Conservation (phyloP, 2,888 invertebrate species). For the Megastigmus dorsalis region DNA sequence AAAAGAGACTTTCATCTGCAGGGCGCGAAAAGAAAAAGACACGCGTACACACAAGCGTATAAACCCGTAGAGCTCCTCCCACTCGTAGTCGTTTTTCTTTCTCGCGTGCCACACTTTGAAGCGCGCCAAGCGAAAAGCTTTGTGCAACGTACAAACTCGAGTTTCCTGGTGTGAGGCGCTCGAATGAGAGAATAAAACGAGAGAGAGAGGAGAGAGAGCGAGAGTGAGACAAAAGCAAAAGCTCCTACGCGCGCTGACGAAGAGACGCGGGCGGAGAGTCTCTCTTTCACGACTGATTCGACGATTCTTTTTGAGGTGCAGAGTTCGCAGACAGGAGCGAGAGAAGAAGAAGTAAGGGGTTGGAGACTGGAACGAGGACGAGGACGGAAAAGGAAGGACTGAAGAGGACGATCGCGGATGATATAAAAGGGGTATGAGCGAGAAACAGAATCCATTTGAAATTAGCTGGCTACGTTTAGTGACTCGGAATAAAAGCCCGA, state of each 20-base stretch:
- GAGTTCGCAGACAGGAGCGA: background rate
- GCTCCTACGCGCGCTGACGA: background rate
- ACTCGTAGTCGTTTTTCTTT: too few relatives aligned
- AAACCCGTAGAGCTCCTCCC: too few relatives aligned
- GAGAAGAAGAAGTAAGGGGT: background rate
- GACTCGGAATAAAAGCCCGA: background rate
- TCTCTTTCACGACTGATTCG: slow-evolving; percentile 1
- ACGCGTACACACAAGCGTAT: too few relatives aligned
- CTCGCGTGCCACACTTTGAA: slow-evolving; percentile 18
- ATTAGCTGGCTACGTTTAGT: slow-evolving; percentile 11
- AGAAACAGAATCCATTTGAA: slow-evolving; percentile 19
- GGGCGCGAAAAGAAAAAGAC: background rate
- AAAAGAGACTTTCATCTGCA: too few relatives aligned
- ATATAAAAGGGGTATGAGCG: too few relatives aligned
- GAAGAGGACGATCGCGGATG: too few relatives aligned
- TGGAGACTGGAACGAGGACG: background rate
- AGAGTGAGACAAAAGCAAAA: background rate
- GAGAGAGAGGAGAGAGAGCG: background rate
- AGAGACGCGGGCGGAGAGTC: background rate
- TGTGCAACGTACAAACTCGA: slow-evolving; percentile 28
- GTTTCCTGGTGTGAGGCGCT: slow-evolving; percentile 28
- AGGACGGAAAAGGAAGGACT: background rate
- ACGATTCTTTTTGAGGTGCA: slow-evolving; percentile 20
- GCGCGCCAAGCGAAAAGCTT: slow-evolving; percentile 2
- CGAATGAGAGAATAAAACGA: background rate